Conservation (phyloP, 2,113 vertebrate species). For the Elephantulus edwardii region DNA sequence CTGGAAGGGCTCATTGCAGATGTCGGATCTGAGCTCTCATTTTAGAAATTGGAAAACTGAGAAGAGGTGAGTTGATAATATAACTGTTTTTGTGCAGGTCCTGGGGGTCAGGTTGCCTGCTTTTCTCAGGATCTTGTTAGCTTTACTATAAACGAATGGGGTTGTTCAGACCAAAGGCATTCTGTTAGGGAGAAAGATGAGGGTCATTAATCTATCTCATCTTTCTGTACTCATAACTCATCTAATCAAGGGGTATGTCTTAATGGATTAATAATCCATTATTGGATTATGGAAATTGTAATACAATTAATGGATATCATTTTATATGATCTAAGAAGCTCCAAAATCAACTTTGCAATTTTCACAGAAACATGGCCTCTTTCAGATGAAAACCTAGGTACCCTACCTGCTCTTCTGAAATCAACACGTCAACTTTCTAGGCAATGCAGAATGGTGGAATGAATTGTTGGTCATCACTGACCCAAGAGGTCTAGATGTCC, state of each 20-base stretch:
- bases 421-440: not conserved
- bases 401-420: not conserved
- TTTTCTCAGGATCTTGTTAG: not conserved
- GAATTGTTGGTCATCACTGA: not conserved
- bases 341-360: not conserved
- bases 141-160: not conserved
- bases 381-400: not conserved
- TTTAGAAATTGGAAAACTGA: not conserved
- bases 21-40: not conserved
- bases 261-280: not conserved
- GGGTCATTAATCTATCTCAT: not conserved
- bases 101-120: not conserved
- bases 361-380: not conserved
- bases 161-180: not conserved
- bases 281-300: not conserved
- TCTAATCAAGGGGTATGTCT: not conserved
- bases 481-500: not conserved
- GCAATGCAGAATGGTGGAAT: not conserved
- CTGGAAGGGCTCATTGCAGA: not conserved
- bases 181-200: not conserved
- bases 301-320: not conserved
- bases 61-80: not conserved
- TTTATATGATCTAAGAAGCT: not conserved
- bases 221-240: not conserved
- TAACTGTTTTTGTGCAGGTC: not conserved